Conservation (phyloP, 2,797 vertebrate species). For the Rhyacichthys aspro region DNA sequence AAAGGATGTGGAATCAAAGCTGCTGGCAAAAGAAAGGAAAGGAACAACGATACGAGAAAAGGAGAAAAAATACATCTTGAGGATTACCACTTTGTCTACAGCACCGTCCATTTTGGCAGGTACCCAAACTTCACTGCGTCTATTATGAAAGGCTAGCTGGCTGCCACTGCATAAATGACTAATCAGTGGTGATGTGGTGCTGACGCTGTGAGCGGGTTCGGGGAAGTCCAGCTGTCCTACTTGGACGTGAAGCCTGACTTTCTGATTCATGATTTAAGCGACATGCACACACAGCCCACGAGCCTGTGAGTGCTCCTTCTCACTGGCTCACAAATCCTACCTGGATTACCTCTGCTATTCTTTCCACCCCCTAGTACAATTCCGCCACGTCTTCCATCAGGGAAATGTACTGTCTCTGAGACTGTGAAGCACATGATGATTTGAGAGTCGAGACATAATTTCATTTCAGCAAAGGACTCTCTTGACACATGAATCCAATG, state of each 20-base stretch:
- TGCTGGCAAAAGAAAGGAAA: slow-evolving; percentile 68
- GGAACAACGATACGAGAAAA: slow-evolving; percentile 23
- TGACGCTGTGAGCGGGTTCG: slow-evolving; percentile 44
- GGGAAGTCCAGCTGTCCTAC: slow-evolving; percentile 38
- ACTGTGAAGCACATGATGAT: slow-evolving; percentile 57
- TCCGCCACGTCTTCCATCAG: slow-evolving; percentile 50
- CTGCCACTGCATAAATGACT: slow-evolving; percentile 61
- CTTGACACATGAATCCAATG: slow-evolving; percentile 61
- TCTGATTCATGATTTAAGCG: slow-evolving; percentile 57
- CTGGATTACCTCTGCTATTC: slow-evolving; percentile 42
- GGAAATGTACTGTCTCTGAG: slow-evolving; percentile 49
- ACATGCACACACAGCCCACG: slow-evolving; percentile 48
- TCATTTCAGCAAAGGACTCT: slow-evolving; percentile 68
- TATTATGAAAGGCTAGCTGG: slow-evolving; percentile 49
- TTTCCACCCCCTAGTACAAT: slow-evolving; percentile 54
- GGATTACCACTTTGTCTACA: slow-evolving; percentile 68
- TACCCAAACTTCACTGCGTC: slow-evolving; percentile 51
- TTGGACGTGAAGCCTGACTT: slow-evolving; percentile 51
- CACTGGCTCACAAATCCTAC: slow-evolving; percentile 23
- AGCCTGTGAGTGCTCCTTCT: neutral
- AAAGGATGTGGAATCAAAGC: slow-evolving; percentile 55
- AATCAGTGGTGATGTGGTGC: slow-evolving; percentile 56
- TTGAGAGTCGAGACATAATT: slow-evolving; percentile 65
- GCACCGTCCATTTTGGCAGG: slow-evolving; percentile 60
- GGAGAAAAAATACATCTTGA: slow-evolving; percentile 54